These are phyloP conservation scores for Albula glossodonta DNA, from an alignment of 2,113 vertebrate species.

Conservation along the genomic window DNA sequence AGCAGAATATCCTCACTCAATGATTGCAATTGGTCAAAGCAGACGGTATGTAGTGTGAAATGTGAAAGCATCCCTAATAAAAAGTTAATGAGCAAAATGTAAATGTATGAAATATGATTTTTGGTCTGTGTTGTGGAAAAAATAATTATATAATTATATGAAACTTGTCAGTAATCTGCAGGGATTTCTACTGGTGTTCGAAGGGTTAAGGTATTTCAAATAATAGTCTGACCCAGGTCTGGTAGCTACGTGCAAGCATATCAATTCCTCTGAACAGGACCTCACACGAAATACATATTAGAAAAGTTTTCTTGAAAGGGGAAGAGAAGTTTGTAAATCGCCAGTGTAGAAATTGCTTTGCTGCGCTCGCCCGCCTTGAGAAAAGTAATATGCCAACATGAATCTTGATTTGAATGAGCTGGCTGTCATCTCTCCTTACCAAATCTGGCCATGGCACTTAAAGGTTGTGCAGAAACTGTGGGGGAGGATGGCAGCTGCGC, in stretches of 20 bases:
- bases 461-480: constrained; percentile 59
- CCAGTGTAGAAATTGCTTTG: neutral
- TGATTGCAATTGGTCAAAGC: neutral
- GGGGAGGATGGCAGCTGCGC: constrained; percentile 58
- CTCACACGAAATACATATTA: neutral
- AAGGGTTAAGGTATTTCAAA: too few relatives aligned
- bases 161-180: too few relatives aligned
- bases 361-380: constrained; percentile 21
- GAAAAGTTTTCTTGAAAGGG: neutral
- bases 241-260: too few relatives aligned
- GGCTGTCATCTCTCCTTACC: constrained; percentile 39
- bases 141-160: too few relatives aligned
- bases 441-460: constrained; percentile 53
- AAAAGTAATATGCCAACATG: constrained; percentile 21
- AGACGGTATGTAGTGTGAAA: too few relatives aligned
- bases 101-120: too few relatives aligned
- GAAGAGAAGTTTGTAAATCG: neutral
- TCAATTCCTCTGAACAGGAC: too few relatives aligned
- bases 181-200: too few relatives aligned
- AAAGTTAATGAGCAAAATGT: too few relatives aligned
- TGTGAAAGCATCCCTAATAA: too few relatives aligned
- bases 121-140: too few relatives aligned
- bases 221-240: too few relatives aligned
- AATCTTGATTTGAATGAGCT: constrained; percentile 31
- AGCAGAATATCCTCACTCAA: neutral